Conservation (phyloP, 1,140 invertebrate species). For the Belonocnema kinseyi region DNA sequence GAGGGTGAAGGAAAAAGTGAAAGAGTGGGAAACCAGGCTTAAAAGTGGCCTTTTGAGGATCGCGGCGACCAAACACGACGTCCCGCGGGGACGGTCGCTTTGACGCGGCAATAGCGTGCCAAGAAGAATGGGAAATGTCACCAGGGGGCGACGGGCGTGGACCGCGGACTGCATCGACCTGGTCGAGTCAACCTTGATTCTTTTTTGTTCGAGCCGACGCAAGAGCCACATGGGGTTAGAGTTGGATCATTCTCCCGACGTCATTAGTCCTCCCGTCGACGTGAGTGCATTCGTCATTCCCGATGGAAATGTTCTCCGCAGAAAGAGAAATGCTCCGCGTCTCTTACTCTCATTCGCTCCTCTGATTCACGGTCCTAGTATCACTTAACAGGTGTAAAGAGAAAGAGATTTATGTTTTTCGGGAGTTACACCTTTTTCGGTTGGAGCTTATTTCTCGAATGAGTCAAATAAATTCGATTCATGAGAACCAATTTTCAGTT, state of each 20-base stretch:
- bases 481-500: too few species aligned
- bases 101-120: conserved; percentile 73
- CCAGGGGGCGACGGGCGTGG: conserved; percentile 68
- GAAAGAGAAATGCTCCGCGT: conserved; percentile 25
- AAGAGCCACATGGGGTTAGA: conserved; percentile 64
- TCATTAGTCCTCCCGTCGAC: conserved; percentile 68
- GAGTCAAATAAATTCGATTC: too few species aligned
- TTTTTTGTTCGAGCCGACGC: conserved; percentile 65
- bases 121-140: conserved; percentile 76
- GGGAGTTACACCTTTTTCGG: background rate
- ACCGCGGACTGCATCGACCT: conserved; percentile 52
- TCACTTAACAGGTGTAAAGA: conserved; percentile 21
- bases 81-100: conserved; percentile 73
- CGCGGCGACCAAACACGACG: conserved; percentile 47
- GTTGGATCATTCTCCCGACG: conserved; percentile 65
- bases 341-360: conserved; percentile 5
- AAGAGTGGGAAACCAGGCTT: conserved; percentile 41
- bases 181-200: conserved; percentile 60
- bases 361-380: background rate
- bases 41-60: conserved; percentile 44
- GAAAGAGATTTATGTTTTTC: conserved; percentile 11
- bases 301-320: conserved; percentile 32
- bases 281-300: conserved; percentile 60
- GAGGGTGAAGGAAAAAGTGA: conserved; percentile 3
- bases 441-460: too few species aligned